These are phyloP conservation scores for Thrips palmi DNA, from an alignment of 1,140 invertebrate genomes.

Conservation along the genomic window DNA sequence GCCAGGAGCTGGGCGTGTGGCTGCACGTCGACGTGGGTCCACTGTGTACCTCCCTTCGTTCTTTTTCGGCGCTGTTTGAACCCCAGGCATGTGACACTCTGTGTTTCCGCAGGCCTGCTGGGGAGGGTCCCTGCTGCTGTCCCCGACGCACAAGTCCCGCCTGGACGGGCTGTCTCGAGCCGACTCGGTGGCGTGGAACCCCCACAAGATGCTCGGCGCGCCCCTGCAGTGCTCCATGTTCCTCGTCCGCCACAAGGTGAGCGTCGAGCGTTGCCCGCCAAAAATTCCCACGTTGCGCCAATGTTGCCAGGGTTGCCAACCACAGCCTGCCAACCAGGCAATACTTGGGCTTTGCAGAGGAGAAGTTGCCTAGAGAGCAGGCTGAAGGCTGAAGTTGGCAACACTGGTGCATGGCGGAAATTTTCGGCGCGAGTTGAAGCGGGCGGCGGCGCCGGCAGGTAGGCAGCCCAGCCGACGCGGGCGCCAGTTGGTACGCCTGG, in stretches of 20 bases:
- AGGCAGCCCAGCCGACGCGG: too few species aligned
- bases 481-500: too few species aligned
- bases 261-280: slow-evolving; percentile 3
- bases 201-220: slow-evolving; percentile 78
- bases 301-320: too few species aligned
- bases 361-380: too few species aligned
- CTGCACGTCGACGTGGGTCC: slow-evolving; percentile 64
- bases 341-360: too few species aligned
- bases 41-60: slow-evolving; percentile 6
- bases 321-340: too few species aligned
- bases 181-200: slow-evolving; percentile 83
- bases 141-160: slow-evolving; percentile 37
- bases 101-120: slow-evolving; percentile 46
- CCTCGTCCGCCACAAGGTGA: slow-evolving; percentile 39
- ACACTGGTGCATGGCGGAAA: too few species aligned
- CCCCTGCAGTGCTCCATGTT: slow-evolving; percentile 78
- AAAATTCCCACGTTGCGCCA: too few species aligned
- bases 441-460: too few species aligned
- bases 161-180: slow-evolving; percentile 40
- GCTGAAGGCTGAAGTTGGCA: too few species aligned
- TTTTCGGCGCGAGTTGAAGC: too few species aligned
- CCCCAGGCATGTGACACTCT: neutral
- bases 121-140: slow-evolving; percentile 60
- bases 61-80: neutral
- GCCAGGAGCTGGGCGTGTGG: slow-evolving; percentile 47